These are phyloP conservation scores for Drosophila ogumai DNA, from an alignment of 1,140 invertebrate genomes.

Conservation along the genomic window DNA sequence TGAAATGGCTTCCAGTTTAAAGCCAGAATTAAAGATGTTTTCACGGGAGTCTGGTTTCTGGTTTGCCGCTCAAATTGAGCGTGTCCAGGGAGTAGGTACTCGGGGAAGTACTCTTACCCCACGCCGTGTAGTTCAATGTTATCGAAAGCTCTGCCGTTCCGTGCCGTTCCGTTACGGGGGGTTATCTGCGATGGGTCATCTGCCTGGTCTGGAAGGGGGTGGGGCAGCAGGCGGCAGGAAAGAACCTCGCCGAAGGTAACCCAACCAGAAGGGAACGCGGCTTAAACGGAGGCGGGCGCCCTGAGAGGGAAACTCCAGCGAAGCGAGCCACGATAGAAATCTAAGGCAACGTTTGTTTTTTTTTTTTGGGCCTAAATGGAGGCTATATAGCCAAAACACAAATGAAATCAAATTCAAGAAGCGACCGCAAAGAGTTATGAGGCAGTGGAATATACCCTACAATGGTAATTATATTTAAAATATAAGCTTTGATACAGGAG, in stretches of 20 bases:
- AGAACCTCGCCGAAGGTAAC: constrained; percentile 64
- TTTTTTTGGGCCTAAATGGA: constrained; percentile 36
- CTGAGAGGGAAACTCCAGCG: constrained; percentile 58
- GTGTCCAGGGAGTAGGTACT: constrained; percentile 16
- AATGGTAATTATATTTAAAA: too few relatives aligned
- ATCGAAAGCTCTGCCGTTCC: constrained; percentile 2
- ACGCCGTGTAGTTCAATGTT: constrained; percentile 29
- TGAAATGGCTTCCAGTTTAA: constrained; percentile 20
- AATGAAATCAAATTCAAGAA: constrained; percentile 49
- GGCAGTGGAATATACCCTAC: background rate
- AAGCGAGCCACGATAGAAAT: constrained; percentile 67
- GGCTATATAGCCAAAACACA: constrained; percentile 31
- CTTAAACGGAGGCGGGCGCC: constrained; percentile 14
- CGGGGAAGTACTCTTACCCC: background rate
- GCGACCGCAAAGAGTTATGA: background rate
- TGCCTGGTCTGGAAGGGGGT: background rate
- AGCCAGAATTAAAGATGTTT: constrained; percentile 43
- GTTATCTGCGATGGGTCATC: constrained; percentile 40
- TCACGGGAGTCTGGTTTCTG: constrained; percentile 70
- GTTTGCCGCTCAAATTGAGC: constrained; percentile 63
- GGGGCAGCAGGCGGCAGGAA: constrained; percentile 12
- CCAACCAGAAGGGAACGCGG: constrained; percentile 26
- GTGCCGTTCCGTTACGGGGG: background rate
- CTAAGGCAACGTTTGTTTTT: constrained; percentile 27
- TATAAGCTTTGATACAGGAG: too few relatives aligned